Percentiles rank a stretch among this genome's conserved stretches.
These are phyloP conservation scores for Pachliopta kotzebuea DNA, from an alignment of 2,888 invertebrate species.

Conservation along the genomic window DNA sequence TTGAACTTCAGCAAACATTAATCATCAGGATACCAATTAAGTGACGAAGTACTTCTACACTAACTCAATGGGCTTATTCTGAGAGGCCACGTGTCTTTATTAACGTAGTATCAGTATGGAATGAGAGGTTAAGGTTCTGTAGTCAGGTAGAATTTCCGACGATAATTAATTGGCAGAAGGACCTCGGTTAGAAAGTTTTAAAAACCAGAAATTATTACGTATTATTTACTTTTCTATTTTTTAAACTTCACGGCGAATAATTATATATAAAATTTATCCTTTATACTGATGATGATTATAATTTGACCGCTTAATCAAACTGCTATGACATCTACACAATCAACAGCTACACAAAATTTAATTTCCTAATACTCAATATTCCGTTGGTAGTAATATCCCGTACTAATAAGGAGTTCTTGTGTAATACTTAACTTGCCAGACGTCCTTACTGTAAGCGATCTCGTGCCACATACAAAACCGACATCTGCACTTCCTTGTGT, in stretches of 20 bases:
- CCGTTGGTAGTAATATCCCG: constrained; percentile 22
- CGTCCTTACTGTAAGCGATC: constrained; percentile 39
- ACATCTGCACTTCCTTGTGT: constrained; percentile 56
- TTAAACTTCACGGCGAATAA: no score
- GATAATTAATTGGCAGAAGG: neutral
- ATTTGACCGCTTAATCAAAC: neutral
- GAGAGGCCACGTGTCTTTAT: neutral
- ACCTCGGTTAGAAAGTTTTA: neutral
- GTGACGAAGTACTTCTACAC: neutral
- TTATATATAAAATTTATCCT: no score
- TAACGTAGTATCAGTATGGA: neutral
- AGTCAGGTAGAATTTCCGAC: neutral
- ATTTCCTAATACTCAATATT: constrained; percentile 15
- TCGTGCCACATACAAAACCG: constrained; percentile 37
- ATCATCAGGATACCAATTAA: neutral
- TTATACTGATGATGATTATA: neutral
- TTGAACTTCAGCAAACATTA: neutral
- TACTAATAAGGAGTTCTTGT: constrained; percentile 23
- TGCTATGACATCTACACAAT: neutral
- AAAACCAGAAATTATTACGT: no score
- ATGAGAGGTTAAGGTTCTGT: neutral
- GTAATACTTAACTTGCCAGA: constrained; percentile 31
- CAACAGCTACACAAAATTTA: neutral
- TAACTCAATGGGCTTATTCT: neutral
- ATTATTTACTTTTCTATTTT: no score